These are phyloP conservation scores for Hippoglossus hippoglossus DNA, from an alignment of 2,797 vertebrate species.

Conservation along the genomic window DNA sequence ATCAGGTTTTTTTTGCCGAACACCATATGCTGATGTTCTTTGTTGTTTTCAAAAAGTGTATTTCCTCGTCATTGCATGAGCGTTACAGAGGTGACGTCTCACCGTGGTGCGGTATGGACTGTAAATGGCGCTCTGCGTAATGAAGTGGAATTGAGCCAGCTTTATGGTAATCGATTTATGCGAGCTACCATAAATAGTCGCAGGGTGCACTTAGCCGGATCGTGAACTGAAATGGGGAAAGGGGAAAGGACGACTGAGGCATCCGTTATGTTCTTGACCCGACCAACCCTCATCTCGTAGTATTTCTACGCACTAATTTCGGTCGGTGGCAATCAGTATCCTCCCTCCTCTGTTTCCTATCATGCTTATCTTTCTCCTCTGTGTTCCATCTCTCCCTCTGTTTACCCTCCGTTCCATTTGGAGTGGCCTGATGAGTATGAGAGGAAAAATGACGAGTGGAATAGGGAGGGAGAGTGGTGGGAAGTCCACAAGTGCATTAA, in stretches of 20 bases:
- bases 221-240: conserved; percentile 43
- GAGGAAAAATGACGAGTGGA: conserved; percentile 35
- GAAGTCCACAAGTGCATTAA: conserved; percentile 37
- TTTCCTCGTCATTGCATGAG: conserved; percentile 2
- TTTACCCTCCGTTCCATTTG: conserved; percentile 11
- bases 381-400: not conserved
- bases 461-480: conserved; percentile 20
- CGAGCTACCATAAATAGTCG: conserved; percentile 51
- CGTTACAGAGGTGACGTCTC: not conserved
- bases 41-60: conserved; percentile 1
- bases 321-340: not conserved
- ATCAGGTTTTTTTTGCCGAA: not conserved
- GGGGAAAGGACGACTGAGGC: conserved; percentile 16
- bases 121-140: conserved; percentile 44
- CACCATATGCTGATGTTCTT: conserved; percentile 43
- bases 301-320: conserved; percentile 6
- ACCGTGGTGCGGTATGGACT: not conserved
- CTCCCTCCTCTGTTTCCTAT: not conserved
- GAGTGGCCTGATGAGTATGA: conserved; percentile 28
- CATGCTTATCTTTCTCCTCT: not conserved
- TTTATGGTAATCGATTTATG: conserved; percentile 51
- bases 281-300: conserved; percentile 42
- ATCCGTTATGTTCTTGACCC: conserved; percentile 47
- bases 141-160: conserved; percentile 51
- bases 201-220: conserved; percentile 50